Percentiles rank a stretch among this genome's conserved stretches.
Conservation (phyloP, 2,797 vertebrate species). For the Hylomyscus alleni region DNA sequence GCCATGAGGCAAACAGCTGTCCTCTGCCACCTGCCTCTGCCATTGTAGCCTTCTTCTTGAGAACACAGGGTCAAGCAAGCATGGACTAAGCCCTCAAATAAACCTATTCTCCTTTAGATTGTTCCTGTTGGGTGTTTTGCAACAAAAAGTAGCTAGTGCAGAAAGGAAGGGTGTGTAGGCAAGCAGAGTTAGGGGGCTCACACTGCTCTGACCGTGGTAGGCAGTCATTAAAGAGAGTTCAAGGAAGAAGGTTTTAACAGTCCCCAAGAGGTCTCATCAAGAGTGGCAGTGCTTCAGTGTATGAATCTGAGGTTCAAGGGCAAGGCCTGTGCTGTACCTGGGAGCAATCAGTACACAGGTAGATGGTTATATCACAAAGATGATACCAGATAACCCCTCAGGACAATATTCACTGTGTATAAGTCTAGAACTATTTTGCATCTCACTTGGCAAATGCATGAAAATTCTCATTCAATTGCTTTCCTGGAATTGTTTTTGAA, state of each 20-base stretch:
- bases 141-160: not conserved
- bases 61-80: too few species aligned
- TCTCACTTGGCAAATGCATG: conserved; percentile 46
- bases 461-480: conserved; percentile 41
- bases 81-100: not conserved
- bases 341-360: not conserved
- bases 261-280: not conserved
- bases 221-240: not conserved
- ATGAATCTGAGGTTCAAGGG: not conserved
- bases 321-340: not conserved
- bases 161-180: not conserved
- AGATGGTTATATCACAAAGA: not conserved
- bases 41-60: not conserved
- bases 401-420: conserved; percentile 13
- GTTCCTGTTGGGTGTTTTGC: too few species aligned
- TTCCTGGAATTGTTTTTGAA: conserved; percentile 79
- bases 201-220: not conserved
- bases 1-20: not conserved
- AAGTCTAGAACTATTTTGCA: conserved; percentile 49
- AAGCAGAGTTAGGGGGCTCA: not conserved
- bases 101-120: not conserved
- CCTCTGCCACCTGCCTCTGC: not conserved
- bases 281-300: not conserved
- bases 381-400: not conserved
- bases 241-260: not conserved